phyloP scores from a whole-genome alignment of 1,140 invertebrate species.

The Phocides pigmalion region DNA sequence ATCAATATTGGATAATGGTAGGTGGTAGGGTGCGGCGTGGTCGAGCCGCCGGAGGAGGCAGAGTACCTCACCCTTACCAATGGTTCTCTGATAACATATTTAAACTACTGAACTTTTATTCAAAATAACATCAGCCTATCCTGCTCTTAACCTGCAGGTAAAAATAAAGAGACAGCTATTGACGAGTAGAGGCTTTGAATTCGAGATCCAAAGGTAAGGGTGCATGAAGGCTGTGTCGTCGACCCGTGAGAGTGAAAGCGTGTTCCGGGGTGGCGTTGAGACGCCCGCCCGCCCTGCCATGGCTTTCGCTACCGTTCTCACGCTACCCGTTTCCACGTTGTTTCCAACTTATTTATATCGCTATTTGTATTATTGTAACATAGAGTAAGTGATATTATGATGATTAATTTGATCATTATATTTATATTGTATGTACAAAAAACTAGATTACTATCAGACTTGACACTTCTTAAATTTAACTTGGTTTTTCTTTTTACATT shows the following conservation, averaged over 20 bases:
- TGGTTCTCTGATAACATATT: slow-evolving; percentile 6
- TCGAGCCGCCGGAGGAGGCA: slow-evolving; percentile 44
- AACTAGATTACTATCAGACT: background rate
- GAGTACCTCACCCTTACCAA: slow-evolving; percentile 58
- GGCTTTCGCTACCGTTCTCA: slow-evolving; percentile 79
- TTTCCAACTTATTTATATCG: slow-evolving; percentile 58
- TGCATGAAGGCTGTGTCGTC: slow-evolving; percentile 74
- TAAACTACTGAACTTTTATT: slow-evolving; percentile 17
- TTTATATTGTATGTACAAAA: background rate
- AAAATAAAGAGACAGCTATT: slow-evolving; percentile 25
- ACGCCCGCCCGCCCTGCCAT: slow-evolving; percentile 70
- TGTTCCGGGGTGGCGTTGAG: slow-evolving; percentile 71
- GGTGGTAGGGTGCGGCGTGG: slow-evolving; percentile 60
- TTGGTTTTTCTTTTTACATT: background rate
- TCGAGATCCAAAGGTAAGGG: slow-evolving; percentile 69
- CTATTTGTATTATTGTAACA: slow-evolving; percentile 5
- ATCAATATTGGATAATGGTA: slow-evolving; percentile 78
- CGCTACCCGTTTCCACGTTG: slow-evolving; percentile 59
- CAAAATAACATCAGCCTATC: slow-evolving; percentile 32
- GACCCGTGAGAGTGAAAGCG: slow-evolving; percentile 82
- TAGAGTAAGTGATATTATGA: background rate
- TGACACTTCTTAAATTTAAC: no score
- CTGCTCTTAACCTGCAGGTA: slow-evolving; percentile 25
- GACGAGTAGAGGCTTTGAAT: slow-evolving; percentile 36
- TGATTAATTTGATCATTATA: background rate